Base-by-base conservation (phyloP, 2,888 invertebrate genomes). In the Melolontha melolontha region DNA sequence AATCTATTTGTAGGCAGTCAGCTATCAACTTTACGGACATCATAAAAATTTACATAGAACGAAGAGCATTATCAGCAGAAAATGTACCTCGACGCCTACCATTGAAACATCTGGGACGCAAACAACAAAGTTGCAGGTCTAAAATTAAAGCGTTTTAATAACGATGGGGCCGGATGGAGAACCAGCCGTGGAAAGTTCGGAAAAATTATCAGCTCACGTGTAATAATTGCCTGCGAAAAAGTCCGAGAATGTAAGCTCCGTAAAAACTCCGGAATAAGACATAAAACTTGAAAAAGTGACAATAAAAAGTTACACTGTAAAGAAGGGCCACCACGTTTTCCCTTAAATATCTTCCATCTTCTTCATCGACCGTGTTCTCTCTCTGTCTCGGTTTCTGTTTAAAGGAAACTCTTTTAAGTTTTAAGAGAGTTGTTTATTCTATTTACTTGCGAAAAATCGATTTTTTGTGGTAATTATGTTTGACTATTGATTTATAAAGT, bases 261-360 rank as follows among this genome's bases (percentile, higher is more conserved):
- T 22, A 39, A 50, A 39, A 64, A 64, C 65, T 55, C 54, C 44
- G 44, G 52, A 44, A 29, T 39, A 44, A 65, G 55, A 65, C 54
- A 55, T 65, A 65, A 52, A 65, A 65, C 54, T 65, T 42, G 55
- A 39, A 54, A 54, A 65, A 65, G 55, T 65, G 54, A 65, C 65
- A 65, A 65, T 65, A 65, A 65, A 63, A 65, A 65, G 52, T 65
- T 65, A 52, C 41, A 49, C 39, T 42, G 65, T 55, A 65, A 55
- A 65, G 29, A 44, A 54, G 14, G 29, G 16, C 47, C 47, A 7
- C 47, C 17, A n/a, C 47, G 47, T 12, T 17, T 16, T 47, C 34
- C 47, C 14, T 16, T 8, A 17, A 47, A 17, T 47, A 16, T 47
- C 17, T 14, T 17, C 10, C 47, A 4, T 47, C 47, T 47, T 12